Evolutionary conservation across 2,797 vertebrate species (phyloP).

Genomic region (Coluber constrictor): DNA sequence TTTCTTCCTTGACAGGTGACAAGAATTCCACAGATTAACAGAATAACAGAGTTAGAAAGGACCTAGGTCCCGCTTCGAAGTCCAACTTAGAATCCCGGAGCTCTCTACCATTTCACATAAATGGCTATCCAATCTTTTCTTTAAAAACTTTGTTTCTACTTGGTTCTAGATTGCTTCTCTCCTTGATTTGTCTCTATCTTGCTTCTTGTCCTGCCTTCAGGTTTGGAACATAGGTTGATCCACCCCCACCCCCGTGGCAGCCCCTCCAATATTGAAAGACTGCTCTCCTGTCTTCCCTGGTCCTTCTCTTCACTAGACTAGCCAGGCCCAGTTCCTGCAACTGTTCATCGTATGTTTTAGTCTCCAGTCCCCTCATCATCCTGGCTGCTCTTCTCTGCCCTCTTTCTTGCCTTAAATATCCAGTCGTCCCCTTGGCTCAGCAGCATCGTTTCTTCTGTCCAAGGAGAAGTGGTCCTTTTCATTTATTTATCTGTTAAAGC

Average conservation of each 20-base stretch:
- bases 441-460: background rate
- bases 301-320: background rate
- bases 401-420: background rate
- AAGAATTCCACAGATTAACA: background rate
- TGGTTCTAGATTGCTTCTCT: background rate
- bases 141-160: background rate
- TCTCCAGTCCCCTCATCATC: background rate
- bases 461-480: background rate
- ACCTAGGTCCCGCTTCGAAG: no score
- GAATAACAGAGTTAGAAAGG: background rate
- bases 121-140: background rate
- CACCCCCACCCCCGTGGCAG: fast-evolving
- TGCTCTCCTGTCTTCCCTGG: background rate
- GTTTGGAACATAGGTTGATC: background rate
- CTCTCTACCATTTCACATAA: background rate
- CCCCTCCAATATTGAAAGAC: background rate
- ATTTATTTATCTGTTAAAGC: background rate
- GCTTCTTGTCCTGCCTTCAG: background rate
- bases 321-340: background rate
- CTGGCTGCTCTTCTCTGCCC: no score
- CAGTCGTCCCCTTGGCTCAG: background rate
- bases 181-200: background rate
- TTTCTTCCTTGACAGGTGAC: background rate
- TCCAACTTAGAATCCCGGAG: background rate
- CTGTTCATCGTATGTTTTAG: fast-evolving